Percentiles rank a stretch among this genome's conserved stretches.
Evolutionary conservation across 2,888 invertebrate genomes (phyloP).

Genomic region (Lydus trimaculatus): DNA sequence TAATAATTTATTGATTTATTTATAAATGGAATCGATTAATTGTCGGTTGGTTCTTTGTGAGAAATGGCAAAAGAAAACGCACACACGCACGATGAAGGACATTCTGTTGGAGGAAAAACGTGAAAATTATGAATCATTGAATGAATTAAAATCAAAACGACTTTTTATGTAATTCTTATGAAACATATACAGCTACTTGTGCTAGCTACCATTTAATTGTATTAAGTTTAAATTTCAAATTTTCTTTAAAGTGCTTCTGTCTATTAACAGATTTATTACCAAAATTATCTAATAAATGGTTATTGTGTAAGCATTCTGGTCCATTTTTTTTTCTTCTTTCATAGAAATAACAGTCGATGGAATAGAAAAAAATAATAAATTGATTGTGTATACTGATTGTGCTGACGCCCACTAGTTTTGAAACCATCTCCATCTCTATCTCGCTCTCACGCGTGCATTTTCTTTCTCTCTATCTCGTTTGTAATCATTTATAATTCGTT

Average conservation of each 20-base stretch:
- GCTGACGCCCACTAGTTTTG: background rate
- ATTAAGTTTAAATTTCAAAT: background rate
- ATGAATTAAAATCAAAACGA: background rate
- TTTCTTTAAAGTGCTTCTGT: background rate
- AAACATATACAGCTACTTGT: background rate
- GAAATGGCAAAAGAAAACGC: background rate
- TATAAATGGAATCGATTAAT: background rate
- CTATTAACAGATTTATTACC: background rate
- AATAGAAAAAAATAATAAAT: background rate
- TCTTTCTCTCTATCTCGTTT: background rate
- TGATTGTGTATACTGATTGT: background rate
- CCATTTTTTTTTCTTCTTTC: background rate
- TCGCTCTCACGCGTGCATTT: no score
- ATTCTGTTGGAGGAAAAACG: background rate
- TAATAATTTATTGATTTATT: background rate
- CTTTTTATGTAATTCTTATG: background rate
- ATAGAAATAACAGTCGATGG: background rate
- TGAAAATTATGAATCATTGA: background rate
- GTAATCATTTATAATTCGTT: background rate
- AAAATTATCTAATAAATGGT: background rate
- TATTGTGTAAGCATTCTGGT: background rate
- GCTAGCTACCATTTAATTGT: background rate
- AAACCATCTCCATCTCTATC: background rate
- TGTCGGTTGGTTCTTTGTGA: background rate
- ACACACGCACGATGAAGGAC: background rate